Evolutionary conservation across 2,888 invertebrate genomes (phyloP).

Genomic region (Melieria omissa): DNA sequence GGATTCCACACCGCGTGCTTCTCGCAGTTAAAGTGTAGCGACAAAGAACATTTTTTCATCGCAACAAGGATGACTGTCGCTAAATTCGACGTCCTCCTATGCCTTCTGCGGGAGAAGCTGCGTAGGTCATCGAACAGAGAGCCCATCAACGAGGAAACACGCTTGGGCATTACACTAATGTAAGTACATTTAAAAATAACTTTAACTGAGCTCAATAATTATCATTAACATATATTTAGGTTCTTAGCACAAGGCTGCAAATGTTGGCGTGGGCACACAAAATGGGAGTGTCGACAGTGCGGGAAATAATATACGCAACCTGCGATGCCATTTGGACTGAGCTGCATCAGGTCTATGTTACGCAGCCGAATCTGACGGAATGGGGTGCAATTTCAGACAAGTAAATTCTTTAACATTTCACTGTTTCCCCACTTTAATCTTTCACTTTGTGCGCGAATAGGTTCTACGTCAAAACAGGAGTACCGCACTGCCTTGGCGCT

Average conservation of each 20-base stretch:
- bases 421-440: not conserved
- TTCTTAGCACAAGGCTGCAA: not conserved
- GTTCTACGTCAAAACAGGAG: constrained; percentile 5
- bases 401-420: not conserved
- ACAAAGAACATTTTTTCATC: too few species aligned
- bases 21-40: too few species aligned
- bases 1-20: too few species aligned
- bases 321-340: constrained; percentile 4
- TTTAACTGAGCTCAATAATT: too few species aligned
- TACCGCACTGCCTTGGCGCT: constrained; percentile 13
- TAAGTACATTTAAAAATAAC: too few species aligned
- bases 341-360: not conserved
- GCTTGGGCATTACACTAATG: too few species aligned
- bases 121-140: too few species aligned
- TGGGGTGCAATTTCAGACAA: not conserved
- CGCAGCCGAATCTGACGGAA: constrained; percentile 7
- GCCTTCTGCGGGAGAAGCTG: too few species aligned
- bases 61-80: too few species aligned
- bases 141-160: too few species aligned
- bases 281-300: constrained; percentile 1
- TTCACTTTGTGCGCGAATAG: not conserved
- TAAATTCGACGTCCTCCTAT: too few species aligned
- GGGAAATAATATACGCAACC: constrained; percentile 13
- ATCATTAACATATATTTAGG: too few species aligned
- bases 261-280: constrained; percentile 11